Conservation (phyloP, 2,113 vertebrate genomes). For the Penelope pileata region DNA sequence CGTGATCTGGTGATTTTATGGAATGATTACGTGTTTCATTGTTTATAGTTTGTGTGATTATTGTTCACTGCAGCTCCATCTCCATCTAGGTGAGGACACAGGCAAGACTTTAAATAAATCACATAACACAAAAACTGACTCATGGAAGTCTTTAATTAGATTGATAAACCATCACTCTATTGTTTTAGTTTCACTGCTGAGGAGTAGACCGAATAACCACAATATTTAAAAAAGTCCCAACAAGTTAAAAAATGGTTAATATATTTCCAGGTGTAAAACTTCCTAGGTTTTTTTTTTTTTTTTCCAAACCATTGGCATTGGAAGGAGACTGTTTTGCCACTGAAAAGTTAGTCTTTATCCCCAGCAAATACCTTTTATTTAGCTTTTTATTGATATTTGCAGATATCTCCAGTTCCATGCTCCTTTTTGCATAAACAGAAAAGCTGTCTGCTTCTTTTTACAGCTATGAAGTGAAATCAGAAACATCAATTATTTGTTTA, state of each 20-base stretch:
- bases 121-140: neutral
- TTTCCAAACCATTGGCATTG: neutral
- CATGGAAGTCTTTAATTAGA: slow-evolving; percentile 38
- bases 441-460: neutral
- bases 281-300: neutral
- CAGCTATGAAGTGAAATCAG: neutral
- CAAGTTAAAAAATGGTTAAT: neutral
- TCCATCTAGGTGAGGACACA: neutral
- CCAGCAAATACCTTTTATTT: slow-evolving; percentile 14
- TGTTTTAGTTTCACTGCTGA: neutral
- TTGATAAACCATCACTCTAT: neutral
- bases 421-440: neutral
- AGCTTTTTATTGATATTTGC: neutral
- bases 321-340: slow-evolving; percentile 23
- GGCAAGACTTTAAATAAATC: neutral
- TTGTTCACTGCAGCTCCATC: neutral
- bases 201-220: neutral
- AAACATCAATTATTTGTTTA: neutral
- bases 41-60: neutral
- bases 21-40: neutral
- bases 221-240: neutral
- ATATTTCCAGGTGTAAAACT: slow-evolving; percentile 14
- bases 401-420: neutral
- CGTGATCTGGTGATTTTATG: neutral
- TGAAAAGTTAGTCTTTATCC: slow-evolving; percentile 38